A percentile compares a stretch with the other conserved stretches of the same genome.
These are phyloP conservation scores for Lamellibrachia columna DNA, from an alignment of 2,888 invertebrate species.

Conservation along the genomic window DNA sequence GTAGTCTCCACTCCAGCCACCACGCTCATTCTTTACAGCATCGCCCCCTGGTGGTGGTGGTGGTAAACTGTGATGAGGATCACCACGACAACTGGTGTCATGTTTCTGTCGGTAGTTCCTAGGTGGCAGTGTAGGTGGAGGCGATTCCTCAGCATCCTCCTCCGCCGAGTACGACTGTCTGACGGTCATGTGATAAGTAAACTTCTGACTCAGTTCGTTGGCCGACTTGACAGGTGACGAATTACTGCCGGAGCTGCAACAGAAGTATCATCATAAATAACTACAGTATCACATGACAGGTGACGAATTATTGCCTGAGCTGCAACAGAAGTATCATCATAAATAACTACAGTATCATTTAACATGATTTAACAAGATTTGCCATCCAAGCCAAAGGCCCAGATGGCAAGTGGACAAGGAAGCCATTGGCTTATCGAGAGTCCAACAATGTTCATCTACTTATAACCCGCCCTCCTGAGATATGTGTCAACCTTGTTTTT, in stretches of 20 bases:
- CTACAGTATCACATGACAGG: neutral
- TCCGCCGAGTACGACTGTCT: constrained; percentile 26
- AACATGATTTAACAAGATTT: too few relatives aligned
- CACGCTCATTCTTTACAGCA: neutral
- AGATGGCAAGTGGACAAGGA: too few relatives aligned
- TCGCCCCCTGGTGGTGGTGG: neutral
- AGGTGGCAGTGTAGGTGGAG: constrained; percentile 36
- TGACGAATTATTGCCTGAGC: too few relatives aligned
- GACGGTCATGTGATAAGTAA: constrained; percentile 30
- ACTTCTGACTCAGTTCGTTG: constrained; percentile 22
- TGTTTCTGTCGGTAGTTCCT: constrained; percentile 33
- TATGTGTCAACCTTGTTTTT: too few relatives aligned
- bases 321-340: too few relatives aligned
- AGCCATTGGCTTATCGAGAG: too few relatives aligned
- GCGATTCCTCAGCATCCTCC: constrained; percentile 26
- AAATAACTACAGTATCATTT: too few relatives aligned
- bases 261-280: neutral
- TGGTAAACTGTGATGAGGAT: constrained; percentile 18
- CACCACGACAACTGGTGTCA: neutral
- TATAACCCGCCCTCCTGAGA: too few relatives aligned
- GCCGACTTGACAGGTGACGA: neutral
- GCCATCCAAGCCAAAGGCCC: too few relatives aligned
- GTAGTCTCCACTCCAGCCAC: constrained; percentile 22
- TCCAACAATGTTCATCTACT: too few relatives aligned
- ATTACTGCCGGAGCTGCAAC: neutral